These are phyloP conservation scores for Amphiura filiformis DNA, from an alignment of 35 echinoderm and acorn worm genomes.

Conservation along the genomic window DNA sequence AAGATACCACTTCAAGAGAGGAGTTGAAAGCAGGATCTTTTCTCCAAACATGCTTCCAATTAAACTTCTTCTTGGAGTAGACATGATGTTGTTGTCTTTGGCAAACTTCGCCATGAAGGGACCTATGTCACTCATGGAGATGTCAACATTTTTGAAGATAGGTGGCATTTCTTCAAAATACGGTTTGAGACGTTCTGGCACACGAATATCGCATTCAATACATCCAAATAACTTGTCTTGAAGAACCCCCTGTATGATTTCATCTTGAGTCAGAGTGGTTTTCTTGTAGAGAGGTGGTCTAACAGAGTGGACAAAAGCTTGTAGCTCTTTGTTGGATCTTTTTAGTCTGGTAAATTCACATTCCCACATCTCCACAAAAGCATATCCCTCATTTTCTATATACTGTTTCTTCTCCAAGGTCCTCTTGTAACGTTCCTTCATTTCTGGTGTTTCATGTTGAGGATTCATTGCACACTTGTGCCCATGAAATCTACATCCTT, in stretches of 20 bases:
- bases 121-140: neutral
- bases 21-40: constrained; percentile 1
- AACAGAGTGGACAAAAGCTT: neutral
- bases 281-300: neutral
- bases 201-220: constrained; percentile 22
- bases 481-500: constrained; percentile 59
- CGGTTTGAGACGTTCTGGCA: neutral
- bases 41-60: constrained; percentile 35
- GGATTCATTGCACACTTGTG: constrained; percentile 30
- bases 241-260: neutral
- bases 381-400: constrained; percentile 19
- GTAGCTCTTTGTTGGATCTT: neutral
- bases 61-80: neutral
- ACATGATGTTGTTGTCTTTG: neutral
- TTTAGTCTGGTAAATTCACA: constrained; percentile 1
- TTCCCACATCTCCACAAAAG: constrained; percentile 34
- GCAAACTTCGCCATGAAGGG: neutral
- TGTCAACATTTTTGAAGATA: constrained; percentile 15
- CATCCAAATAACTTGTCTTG: constrained; percentile 4
- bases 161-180: constrained; percentile 25
- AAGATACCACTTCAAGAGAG: constrained; percentile 13
- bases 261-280: neutral
- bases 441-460: neutral
- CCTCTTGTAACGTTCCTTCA: neutral
- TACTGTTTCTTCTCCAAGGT: constrained; percentile 11